Base-by-base conservation (phyloP, 2,113 vertebrate species). In the Sminthopsis crassicaudata region DNA sequence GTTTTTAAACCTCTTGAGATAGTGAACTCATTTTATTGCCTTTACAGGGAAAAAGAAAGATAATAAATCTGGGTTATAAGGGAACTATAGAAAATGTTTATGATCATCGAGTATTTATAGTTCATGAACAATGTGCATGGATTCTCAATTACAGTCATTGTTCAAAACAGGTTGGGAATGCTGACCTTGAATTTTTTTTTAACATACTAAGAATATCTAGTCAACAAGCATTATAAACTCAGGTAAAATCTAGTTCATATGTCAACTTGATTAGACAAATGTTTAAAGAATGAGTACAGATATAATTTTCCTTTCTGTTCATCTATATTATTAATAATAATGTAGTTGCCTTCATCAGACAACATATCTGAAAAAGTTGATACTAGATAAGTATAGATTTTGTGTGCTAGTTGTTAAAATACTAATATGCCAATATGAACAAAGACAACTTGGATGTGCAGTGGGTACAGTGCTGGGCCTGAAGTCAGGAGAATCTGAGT, bases 11-110 rank as follows among this genome's bases (percentile, higher is more conserved):
- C 88, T 8, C 19, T 53, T 95, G 67, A 96, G 60, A 89, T 94
- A 95, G 23, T 94, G 50, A 95, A 91, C 25, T 96, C 48, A 94
- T 96, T 96, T 96, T 96, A 92, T 16, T 76, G 67, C 46, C 24
- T 92, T 94, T 52, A 42, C 16, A 89, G 27, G n/a, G 25, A 94
- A 96, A 94, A 22, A 55, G 54, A 54, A 95, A 94, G 30, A 91
- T 53, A 67, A 67, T 93, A 95, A 96, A 95, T 91, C 30, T 89
- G 90, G 36, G 30, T 46, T 97, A 91, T 57, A 89, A 94, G 46
- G 88, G 22, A 90, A 95, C 16, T 46, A 46, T 3, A 54, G 5
- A 94, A 96, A 96, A 96, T 91, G 46, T 67, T 91, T 14, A 89
- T 89, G 9, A 67, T 27, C 53, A 94, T 53, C 91, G 93, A 60